Conservation (phyloP, 1,140 invertebrate species). For the Apis laboriosa region DNA sequence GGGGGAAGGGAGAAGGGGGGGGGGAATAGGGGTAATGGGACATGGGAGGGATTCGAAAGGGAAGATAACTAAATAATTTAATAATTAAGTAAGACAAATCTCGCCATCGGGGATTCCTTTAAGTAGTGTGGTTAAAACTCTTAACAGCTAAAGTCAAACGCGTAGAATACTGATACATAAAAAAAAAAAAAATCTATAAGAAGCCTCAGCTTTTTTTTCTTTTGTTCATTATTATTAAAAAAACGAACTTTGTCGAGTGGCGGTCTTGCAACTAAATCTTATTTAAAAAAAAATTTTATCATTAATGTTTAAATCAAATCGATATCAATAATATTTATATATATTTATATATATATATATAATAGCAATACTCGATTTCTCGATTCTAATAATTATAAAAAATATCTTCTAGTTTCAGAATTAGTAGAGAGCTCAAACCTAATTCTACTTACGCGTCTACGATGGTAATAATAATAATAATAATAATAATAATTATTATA, state of each 20-base stretch:
- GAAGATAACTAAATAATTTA: slow-evolving; percentile 75
- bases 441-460: slow-evolving; percentile 58
- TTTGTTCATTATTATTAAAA: slow-evolving; percentile 66
- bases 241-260: slow-evolving; percentile 67
- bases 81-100: slow-evolving; percentile 74
- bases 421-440: slow-evolving; percentile 78
- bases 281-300: slow-evolving; percentile 65
- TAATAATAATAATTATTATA: slow-evolving; percentile 53
- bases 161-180: slow-evolving; percentile 78
- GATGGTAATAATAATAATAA: slow-evolving; percentile 45
- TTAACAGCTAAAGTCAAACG: slow-evolving; percentile 77
- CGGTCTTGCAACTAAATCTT: slow-evolving; percentile 71
- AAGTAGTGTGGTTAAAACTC: slow-evolving; percentile 72
- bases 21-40: slow-evolving; percentile 32
- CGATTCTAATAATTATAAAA: slow-evolving; percentile 78
- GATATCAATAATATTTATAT: slow-evolving; percentile 69
- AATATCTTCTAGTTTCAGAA: slow-evolving; percentile 77
- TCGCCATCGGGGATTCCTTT: slow-evolving; percentile 63
- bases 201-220: slow-evolving; percentile 70
- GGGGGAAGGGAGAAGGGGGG: neutral
- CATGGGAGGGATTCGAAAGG: neutral
- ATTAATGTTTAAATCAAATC: slow-evolving; percentile 66
- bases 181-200: slow-evolving; percentile 73
- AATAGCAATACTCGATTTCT: slow-evolving; percentile 79
- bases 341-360: slow-evolving; percentile 19